Evolutionary conservation across 2,113 vertebrate genomes (phyloP).

Genomic region (Tyto alba): DNA sequence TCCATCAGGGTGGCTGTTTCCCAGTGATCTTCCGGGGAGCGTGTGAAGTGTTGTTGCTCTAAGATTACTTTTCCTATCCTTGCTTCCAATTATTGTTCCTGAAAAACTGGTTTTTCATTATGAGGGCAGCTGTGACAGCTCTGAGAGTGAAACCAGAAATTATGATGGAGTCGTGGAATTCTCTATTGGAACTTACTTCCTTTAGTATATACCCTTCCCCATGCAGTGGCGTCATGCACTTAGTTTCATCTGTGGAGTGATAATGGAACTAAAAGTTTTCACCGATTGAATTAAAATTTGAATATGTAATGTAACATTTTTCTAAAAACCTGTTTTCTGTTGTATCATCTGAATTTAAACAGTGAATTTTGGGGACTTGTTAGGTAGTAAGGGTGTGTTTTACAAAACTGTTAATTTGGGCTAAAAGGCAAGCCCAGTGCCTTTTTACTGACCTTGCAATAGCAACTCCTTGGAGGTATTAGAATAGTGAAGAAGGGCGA

Average conservation of each 20-base stretch:
- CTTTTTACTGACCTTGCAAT: neutral
- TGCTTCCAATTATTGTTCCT: neutral
- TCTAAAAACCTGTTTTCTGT: neutral
- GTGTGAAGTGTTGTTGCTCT: neutral
- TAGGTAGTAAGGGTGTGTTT: neutral
- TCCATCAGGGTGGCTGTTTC: neutral
- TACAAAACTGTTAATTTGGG: neutral
- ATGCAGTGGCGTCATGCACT: neutral
- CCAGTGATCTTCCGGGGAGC: neutral
- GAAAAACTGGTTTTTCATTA: conserved; percentile 25
- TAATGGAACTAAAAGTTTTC: neutral
- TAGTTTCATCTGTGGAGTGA: neutral
- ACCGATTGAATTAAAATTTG: neutral
- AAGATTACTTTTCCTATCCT: neutral
- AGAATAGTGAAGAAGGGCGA: neutral
- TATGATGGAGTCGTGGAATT: neutral
- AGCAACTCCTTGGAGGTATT: neutral
- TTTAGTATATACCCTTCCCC: neutral
- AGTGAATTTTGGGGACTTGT: neutral
- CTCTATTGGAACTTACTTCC: neutral
- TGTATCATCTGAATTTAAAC: neutral
- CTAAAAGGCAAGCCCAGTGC: neutral
- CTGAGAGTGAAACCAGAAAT: conserved; percentile 28
- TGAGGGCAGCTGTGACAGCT: conserved; percentile 22
- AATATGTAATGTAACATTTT: neutral